Evolutionary conservation across 2,888 invertebrate genomes (phyloP).

Genomic region (Sisyra terminalis): DNA sequence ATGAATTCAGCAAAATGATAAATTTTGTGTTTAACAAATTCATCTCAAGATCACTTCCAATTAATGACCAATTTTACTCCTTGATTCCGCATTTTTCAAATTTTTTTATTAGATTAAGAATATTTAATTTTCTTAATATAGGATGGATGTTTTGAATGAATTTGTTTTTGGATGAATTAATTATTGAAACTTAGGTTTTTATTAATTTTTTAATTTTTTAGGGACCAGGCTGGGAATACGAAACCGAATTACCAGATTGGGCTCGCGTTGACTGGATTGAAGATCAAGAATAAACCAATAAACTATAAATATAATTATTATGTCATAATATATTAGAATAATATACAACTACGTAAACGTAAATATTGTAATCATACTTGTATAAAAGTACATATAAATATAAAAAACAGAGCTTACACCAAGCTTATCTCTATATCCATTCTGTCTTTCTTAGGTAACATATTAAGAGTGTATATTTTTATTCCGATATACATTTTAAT

Average conservation of each 20-base stretch:
- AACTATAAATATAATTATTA: not conserved
- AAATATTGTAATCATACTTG: not conserved
- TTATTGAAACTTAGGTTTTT: not conserved
- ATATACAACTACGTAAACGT: not conserved
- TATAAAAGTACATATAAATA: not conserved
- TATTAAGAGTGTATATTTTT: slow-evolving; percentile 4
- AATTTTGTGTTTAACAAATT: no score
- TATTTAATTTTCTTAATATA: no score
- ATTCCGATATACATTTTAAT: not conserved
- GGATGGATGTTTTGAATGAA: no score
- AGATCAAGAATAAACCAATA: slow-evolving; percentile 30
- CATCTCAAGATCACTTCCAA: no score
- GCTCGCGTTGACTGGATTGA: slow-evolving; percentile 74
- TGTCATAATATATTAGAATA: slow-evolving; percentile 2
- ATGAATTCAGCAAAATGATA: no score
- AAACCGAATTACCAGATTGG: slow-evolving; percentile 86
- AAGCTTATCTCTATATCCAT: slow-evolving; percentile 21
- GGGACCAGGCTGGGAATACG: slow-evolving; percentile 91
- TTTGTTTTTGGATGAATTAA: no score
- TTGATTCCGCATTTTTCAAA: no score
- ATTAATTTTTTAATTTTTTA: slow-evolving; percentile 25
- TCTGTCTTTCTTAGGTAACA: slow-evolving; percentile 19
- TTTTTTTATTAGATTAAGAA: no score
- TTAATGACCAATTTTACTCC: no score
- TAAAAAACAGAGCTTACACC: slow-evolving; percentile 2